A percentile compares a stretch with the other conserved stretches of the same genome.
Evolutionary conservation across 2,113 vertebrate species (phyloP).

Genomic region (Anser cygnoides): DNA sequence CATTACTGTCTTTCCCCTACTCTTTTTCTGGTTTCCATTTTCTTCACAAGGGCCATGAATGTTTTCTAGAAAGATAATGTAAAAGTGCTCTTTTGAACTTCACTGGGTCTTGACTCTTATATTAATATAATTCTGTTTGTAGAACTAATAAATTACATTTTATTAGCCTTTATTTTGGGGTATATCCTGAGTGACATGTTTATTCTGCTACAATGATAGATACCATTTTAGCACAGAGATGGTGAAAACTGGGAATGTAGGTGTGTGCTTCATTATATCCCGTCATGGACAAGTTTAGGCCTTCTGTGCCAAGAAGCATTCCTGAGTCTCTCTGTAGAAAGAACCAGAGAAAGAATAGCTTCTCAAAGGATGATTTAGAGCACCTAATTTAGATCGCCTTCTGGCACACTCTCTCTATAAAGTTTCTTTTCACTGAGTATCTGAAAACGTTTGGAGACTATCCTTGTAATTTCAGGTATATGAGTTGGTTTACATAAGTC

Average conservation of each 20-base stretch:
- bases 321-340: background rate
- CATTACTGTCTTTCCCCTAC: background rate
- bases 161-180: background rate
- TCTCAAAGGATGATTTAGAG: background rate
- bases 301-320: background rate
- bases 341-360: background rate
- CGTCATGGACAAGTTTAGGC: background rate
- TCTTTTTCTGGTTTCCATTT: background rate
- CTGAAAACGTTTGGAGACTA: background rate
- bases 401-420: background rate
- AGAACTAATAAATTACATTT: background rate
- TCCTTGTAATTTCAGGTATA: background rate
- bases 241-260: background rate
- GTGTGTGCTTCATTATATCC: accelerated
- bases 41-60: background rate
- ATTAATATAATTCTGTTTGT: background rate
- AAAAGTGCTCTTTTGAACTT: background rate
- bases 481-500: background rate
- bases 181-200: background rate
- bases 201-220: background rate
- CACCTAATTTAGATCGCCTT: background rate
- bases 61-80: background rate
- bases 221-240: background rate
- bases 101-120: background rate
- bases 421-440: background rate